Conservation (phyloP, 2,113 vertebrate species). For the Ceyx melanurus region DNA sequence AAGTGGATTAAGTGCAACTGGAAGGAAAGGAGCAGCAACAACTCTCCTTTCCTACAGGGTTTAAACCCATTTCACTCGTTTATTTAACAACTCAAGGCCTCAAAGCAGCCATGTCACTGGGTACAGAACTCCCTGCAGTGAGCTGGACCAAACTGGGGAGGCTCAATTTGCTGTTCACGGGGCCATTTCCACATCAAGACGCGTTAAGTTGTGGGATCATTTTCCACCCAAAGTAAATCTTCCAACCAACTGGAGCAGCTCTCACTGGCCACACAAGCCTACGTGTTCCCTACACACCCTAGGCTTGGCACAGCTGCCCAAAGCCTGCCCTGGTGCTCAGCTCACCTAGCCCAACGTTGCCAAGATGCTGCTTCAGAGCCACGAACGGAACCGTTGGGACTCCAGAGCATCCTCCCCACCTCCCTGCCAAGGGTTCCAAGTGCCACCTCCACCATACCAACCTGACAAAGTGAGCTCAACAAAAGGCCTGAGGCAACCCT, state of each 20-base stretch:
- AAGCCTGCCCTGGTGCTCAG: background rate
- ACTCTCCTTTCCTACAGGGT: fast-evolving
- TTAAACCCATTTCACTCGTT: background rate
- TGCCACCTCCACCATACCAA: background rate
- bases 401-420: background rate
- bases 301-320: background rate
- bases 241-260: background rate
- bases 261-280: background rate
- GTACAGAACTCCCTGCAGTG: fast-evolving
- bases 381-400: background rate
- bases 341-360: background rate
- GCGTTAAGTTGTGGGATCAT: background rate
- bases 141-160: background rate
- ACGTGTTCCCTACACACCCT: fast-evolving
- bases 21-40: background rate
- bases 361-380: background rate
- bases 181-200: background rate
- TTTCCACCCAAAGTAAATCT: background rate
- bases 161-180: background rate
- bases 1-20: background rate
- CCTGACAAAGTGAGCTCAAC: slow-evolving; percentile 10
- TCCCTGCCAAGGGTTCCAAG: background rate
- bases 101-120: background rate
- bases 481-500: background rate
- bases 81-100: background rate